Base-by-base conservation (phyloP, 2,797 vertebrate genomes). In the Ptychadena robeensis region DNA sequence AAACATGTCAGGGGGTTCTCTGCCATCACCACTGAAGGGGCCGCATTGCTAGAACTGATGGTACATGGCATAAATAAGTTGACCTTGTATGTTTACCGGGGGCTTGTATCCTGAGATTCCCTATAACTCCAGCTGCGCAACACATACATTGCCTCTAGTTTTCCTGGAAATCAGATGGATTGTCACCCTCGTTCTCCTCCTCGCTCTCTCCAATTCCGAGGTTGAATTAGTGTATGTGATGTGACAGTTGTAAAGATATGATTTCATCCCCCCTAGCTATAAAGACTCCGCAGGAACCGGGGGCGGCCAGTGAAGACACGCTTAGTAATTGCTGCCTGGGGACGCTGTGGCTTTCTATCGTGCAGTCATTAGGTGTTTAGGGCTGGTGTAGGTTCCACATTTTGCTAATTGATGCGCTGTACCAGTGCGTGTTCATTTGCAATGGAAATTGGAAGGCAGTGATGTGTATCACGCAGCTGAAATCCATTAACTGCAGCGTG, bases 371-470 rank as follows among this genome's bases (percentile, higher is more conserved):
- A 61, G 59, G 59, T 61, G n/a, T 61, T 61, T 61, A 61, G 28
- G n/a, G 27, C 9, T 28, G 59, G n/a, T 61, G 59, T 28, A 61
- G 59, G 59, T 61, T 61, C 59, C 59, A 61, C 59, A 25, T 28
- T 28, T 14, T 12, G 25, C 59, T 61, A 61, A 61, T 61, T 61
- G 59, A 61, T 61, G 59, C 27, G 25, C 59, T 61, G n/a, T 61
- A 61, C 59, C 12, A 28, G 27, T 61, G 59, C 59, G 27, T 61
- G 59, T 28, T 61, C 59, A 61, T 61, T 61, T 61, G 59, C 59
- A 61, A 61, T 61, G 59, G 59, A 61, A 61, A 61, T 61, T 61
- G 59, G 59, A 28, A 61, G 59, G n/a, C 59, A 61, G 59, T 28
- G 59, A 61, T 61, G 59, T 61, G 59, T 25, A 25, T 28, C 59